Conservation (phyloP, 2,113 vertebrate genomes). For the Syngnathus scovelli region DNA sequence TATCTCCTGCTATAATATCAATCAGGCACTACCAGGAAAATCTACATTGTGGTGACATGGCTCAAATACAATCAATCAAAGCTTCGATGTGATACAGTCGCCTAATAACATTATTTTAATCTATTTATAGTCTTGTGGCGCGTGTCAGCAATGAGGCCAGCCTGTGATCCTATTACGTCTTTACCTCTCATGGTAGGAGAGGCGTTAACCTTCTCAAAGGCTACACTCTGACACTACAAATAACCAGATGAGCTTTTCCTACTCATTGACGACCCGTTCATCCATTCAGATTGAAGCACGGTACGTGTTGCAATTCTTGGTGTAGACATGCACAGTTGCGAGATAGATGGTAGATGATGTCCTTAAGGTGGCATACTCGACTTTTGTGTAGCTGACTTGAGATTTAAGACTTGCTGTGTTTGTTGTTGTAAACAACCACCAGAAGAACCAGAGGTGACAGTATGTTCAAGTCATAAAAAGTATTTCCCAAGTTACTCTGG, state of each 20-base stretch:
- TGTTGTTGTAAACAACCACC: neutral
- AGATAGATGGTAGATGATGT: neutral
- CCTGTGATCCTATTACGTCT: conserved; percentile 57
- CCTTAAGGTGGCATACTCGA: neutral
- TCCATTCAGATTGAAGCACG: conserved; percentile 21
- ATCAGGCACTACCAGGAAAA: neutral
- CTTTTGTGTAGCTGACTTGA: neutral
- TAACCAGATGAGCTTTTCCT: conserved; percentile 21
- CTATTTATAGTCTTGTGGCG: conserved; percentile 47
- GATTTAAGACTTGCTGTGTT: neutral
- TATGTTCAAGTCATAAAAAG: too few relatives aligned
- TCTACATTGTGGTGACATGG: neutral
- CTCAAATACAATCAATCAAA: neutral
- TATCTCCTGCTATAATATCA: neutral
- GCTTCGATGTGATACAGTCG: conserved; percentile 16
- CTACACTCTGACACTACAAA: conserved; percentile 15
- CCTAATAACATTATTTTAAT: conserved; percentile 34
- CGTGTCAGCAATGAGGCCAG: conserved; percentile 39
- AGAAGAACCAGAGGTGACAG: too few relatives aligned
- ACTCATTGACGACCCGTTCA: conserved; percentile 19
- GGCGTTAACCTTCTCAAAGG: conserved; percentile 16
- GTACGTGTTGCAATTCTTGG: conserved; percentile 26
- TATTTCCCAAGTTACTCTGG: too few relatives aligned
- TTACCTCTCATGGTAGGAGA: conserved; percentile 17
- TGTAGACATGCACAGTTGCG: neutral